phyloP scores from a whole-genome alignment of 2,888 invertebrate genomes.

The Odontothrips loti region DNA sequence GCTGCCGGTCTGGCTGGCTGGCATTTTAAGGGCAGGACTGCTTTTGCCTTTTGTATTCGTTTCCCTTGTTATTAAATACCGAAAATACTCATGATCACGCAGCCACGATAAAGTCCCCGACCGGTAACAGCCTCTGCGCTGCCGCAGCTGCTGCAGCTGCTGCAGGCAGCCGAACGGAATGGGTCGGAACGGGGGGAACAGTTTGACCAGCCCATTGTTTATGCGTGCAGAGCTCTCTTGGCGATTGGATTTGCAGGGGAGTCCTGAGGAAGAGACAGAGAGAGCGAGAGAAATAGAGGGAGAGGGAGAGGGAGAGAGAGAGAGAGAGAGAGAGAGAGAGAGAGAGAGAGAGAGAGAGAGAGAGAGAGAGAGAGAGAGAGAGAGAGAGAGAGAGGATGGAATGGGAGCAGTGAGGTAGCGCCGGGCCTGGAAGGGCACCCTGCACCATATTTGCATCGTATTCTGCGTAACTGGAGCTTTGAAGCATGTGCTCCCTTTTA shows the following conservation, averaged over 20 bases:
- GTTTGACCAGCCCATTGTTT: conserved; percentile 24
- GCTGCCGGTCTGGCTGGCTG: not conserved
- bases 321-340: not conserved
- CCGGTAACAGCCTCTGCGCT: not conserved
- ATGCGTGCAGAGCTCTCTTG: not conserved
- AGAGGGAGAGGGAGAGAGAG: too few species aligned
- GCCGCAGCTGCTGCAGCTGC: too few species aligned
- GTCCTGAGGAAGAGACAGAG: not conserved
- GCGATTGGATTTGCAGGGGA: not conserved
- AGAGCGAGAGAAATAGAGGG: not conserved
- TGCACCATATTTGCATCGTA: too few species aligned
- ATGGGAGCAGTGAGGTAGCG: too few species aligned
- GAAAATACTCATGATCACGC: conserved; percentile 7
- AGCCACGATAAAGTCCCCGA: not conserved
- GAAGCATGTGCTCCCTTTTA: too few species aligned
- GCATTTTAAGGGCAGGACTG: not conserved
- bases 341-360: not conserved
- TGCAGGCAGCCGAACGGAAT: not conserved
- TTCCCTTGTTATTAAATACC: conserved; percentile 16
- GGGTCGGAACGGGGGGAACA: not conserved
- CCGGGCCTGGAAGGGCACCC: too few species aligned
- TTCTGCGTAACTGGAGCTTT: too few species aligned
- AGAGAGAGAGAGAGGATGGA: too few species aligned
- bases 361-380: too few species aligned
- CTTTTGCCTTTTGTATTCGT: not conserved